phyloP scores from a whole-genome alignment of 1,140 invertebrate genomes.

The Lasaia peninsularis region DNA sequence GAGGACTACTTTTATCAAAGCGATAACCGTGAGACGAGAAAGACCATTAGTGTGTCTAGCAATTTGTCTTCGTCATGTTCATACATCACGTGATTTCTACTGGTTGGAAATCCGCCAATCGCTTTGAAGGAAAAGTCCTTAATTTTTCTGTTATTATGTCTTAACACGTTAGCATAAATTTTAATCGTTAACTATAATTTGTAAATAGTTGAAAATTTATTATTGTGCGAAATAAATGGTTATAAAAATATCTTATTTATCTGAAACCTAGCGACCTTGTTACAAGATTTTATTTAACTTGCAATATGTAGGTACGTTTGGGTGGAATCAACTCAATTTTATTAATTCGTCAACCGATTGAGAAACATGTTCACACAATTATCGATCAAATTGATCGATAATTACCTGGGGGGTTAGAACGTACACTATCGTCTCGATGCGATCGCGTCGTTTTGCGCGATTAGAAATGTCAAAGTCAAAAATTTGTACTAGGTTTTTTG shows the following conservation, averaged over 20 bases:
- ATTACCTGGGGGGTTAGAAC: too few relatives aligned
- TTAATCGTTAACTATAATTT: slow-evolving; percentile 11
- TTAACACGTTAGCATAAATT: slow-evolving; percentile 1
- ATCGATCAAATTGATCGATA: too few relatives aligned
- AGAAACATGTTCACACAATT: too few relatives aligned
- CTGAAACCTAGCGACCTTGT: too few relatives aligned
- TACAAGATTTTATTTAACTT: too few relatives aligned
- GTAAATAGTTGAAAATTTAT: slow-evolving; percentile 13
- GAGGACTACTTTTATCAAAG: neutral
- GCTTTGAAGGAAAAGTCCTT: neutral
- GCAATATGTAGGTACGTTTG: too few relatives aligned
- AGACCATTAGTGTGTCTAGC: neutral
- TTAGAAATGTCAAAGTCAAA: too few relatives aligned
- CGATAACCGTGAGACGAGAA: neutral
- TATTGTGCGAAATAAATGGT: slow-evolving; percentile 13
- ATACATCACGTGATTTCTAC: neutral
- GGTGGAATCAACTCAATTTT: too few relatives aligned
- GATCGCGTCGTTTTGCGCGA: too few relatives aligned
- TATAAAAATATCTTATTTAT: neutral
- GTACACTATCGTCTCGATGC: too few relatives aligned
- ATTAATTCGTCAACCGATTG: too few relatives aligned
- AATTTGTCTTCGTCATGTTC: neutral
- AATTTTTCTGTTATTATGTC: neutral
- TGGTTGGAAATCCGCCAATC: neutral
- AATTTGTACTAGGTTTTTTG: too few relatives aligned